Evolutionary conservation across 2,888 invertebrate species (phyloP).

Genomic region (Euzetes globulus): DNA sequence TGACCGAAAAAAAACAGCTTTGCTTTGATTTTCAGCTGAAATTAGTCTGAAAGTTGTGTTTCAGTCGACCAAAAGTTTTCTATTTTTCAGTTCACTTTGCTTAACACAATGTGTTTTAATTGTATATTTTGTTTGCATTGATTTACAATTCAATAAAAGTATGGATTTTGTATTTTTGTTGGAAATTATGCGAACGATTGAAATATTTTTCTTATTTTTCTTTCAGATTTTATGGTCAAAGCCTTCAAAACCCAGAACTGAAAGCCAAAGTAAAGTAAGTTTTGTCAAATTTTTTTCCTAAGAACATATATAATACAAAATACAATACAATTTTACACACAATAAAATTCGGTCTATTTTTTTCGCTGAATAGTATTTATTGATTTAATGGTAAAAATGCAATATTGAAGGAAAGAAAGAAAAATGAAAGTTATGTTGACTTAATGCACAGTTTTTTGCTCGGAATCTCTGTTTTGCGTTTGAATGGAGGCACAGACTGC

Average conservation of each 20-base stretch:
- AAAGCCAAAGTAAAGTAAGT: background rate
- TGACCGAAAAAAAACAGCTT: background rate
- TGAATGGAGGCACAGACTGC: background rate
- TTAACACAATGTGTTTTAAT: too few species aligned
- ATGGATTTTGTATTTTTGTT: background rate
- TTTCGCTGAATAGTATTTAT: conserved; percentile 22
- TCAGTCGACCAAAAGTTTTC: too few species aligned
- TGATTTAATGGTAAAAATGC: conserved; percentile 22
- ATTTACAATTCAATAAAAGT: too few species aligned
- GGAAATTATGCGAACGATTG: background rate
- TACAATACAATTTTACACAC: background rate
- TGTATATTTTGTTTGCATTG: too few species aligned
- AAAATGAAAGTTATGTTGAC: conserved; percentile 13
- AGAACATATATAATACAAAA: background rate
- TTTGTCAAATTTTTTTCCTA: background rate
- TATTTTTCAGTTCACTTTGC: too few species aligned
- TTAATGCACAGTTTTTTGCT: background rate
- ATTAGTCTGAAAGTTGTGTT: too few species aligned
- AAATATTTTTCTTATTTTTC: background rate
- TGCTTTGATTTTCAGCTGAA: background rate
- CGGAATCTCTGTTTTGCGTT: background rate
- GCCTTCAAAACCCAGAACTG: background rate
- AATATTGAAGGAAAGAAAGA: background rate
- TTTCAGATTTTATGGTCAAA: background rate
- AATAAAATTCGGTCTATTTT: background rate